Percentiles rank a stretch among this genome's conserved stretches.
These are phyloP conservation scores for Phytoseiulus persimilis DNA, from an alignment of 2,888 invertebrate genomes.

Conservation along the genomic window DNA sequence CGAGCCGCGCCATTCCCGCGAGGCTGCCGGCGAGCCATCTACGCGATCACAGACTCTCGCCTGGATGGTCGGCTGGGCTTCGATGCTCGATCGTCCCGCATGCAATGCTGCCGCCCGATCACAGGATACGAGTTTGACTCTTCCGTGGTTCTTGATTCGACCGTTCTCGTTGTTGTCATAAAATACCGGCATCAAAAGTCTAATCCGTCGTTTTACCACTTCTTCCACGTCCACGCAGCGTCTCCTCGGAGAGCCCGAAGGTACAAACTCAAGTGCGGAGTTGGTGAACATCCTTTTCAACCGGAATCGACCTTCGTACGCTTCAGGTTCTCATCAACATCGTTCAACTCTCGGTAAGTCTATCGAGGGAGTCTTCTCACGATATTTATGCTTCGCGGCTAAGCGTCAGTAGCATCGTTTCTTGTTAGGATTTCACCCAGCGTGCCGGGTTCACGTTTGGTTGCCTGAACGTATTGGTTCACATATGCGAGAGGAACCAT, in stretches of 20 bases:
- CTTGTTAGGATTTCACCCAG: too few relatives aligned
- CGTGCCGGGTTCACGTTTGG: too few relatives aligned
- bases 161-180: neutral
- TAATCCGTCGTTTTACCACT: neutral
- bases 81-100: neutral
- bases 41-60: too few relatives aligned
- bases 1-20: too few relatives aligned
- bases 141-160: neutral
- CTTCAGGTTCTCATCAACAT: conserved; percentile 10
- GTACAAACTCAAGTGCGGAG: conserved; percentile 37
- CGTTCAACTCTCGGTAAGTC: conserved; percentile 21
- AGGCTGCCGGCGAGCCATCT: too few relatives aligned
- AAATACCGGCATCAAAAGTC: neutral
- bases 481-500: too few relatives aligned
- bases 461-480: too few relatives aligned
- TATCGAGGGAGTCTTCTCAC: neutral
- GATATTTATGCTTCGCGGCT: neutral
- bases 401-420: neutral
- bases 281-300: conserved; percentile 36
- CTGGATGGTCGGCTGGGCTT: neutral
- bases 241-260: neutral
- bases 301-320: conserved; percentile 30
- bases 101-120: neutral
- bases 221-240: neutral
- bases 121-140: neutral